Evolutionary conservation across 2,888 invertebrate species (phyloP), one percentile per base, ranked within the genome.

Genomic region (Danaus chrysippus): DNA sequence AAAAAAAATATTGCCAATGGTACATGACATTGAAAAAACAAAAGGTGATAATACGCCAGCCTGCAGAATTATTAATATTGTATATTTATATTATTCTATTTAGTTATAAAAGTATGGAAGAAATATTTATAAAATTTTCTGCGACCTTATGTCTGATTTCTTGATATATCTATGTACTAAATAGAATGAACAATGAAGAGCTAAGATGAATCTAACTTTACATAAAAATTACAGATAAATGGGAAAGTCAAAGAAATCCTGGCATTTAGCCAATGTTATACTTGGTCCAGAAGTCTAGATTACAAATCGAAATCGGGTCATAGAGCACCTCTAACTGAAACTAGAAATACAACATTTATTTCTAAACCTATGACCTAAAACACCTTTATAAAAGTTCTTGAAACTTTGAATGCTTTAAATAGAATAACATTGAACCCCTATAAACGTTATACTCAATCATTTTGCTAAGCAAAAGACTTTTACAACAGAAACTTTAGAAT

Each of bases 211-310:
- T 49, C 49, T 10, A 9, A 49, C 10, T 49, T 49, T 10, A 17
- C 10, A 49, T 11, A 49, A 49, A 49, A 49, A 49, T 49, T 10
- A 17, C 11, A 8, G 17, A 49, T 15, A 46, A 49, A 49, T 10
- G 49, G 11, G 43, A 43, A 43, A n/a, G 43, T 58, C 34, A 58
- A 58, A 54, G 43, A 54, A 62, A 41, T 55, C 44, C 58, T 66
- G 66, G 66, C 66, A 46, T 12, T 56, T 10, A n/a, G 66, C 64
- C 64, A 66, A 56, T 58, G 59, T 59, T 49, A 62, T 62, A 64
- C 58, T 58, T 62, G 62, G 46, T 60, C 62, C 60, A 56, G 62
- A 64, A 64, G 59, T 62, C 60, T 60, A 62, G 55, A 58, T 62
- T 55, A 58, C 55, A 62, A 58, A 62, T 58, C 52, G 54, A 62